Percentiles rank a stretch among this genome's conserved stretches.
Conservation (phyloP, 2,888 invertebrate species). For the Drymonia ruficornis region DNA sequence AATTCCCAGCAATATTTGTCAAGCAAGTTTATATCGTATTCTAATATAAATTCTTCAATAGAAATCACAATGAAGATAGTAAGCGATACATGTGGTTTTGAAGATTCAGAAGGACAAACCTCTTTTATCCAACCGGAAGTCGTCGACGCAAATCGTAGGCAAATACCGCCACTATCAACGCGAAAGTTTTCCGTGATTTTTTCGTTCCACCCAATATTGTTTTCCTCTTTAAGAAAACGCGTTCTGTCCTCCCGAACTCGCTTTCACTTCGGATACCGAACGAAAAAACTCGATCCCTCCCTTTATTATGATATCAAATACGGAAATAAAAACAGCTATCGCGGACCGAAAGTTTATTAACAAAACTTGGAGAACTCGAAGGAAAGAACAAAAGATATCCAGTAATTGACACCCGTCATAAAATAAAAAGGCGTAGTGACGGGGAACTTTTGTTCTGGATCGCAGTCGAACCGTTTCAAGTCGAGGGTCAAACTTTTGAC, state of each 20-base stretch:
- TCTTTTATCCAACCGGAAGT: not conserved
- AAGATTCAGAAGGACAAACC: not conserved
- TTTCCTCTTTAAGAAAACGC: not conserved
- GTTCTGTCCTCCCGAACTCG: not conserved
- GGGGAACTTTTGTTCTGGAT: conserved; percentile 48
- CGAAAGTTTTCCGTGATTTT: conserved; percentile 1
- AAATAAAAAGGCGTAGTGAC: conserved; percentile 46
- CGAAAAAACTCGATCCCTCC: not conserved
- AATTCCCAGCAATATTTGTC: no score
- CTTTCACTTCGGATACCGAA: not conserved
- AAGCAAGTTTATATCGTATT: no score
- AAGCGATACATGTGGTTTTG: not conserved
- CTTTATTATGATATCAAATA: conserved; percentile 38
- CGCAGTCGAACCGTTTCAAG: conserved; percentile 44
- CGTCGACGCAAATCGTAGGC: not conserved
- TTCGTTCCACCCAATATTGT: conserved; percentile 2
- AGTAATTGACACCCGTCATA: conserved; percentile 61
- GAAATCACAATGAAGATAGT: not conserved
- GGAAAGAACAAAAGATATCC: conserved; percentile 51
- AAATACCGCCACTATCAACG: not conserved
- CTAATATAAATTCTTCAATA: not conserved
- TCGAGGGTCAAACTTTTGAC: conserved; percentile 51
- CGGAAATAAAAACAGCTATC: conserved; percentile 37
- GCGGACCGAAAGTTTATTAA: conserved; percentile 30
- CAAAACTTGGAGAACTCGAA: conserved; percentile 36